These are phyloP conservation scores for Zelleria hepariella DNA, from an alignment of 2,888 invertebrate species.

Conservation along the genomic window DNA sequence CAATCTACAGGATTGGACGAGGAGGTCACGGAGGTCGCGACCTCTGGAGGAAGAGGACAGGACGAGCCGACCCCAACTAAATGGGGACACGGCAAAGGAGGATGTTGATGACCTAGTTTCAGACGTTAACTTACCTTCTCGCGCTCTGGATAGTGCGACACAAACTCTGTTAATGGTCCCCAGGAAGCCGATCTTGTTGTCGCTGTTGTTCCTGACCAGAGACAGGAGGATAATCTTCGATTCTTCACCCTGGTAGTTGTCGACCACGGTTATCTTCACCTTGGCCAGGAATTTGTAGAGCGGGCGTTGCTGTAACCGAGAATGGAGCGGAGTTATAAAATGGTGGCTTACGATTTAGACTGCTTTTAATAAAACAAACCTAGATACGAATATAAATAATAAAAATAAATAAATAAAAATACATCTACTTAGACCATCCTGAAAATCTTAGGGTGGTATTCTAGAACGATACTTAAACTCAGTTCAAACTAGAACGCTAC, in stretches of 20 bases:
- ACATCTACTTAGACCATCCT: no score
- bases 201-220: constrained; percentile 79
- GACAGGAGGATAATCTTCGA: constrained; percentile 83
- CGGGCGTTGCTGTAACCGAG: constrained; percentile 36
- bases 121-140: constrained; percentile 34
- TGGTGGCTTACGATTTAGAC: neutral
- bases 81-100: no score
- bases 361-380: neutral
- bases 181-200: constrained; percentile 79
- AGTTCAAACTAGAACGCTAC: no score
- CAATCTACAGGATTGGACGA: no score
- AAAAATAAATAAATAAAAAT: no score
- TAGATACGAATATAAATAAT: no score
- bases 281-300: constrained; percentile 43
- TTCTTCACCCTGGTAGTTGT: constrained; percentile 88
- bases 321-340: neutral
- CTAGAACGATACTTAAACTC: no score
- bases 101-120: no score
- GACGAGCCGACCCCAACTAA: no score
- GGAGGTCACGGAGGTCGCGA: no score
- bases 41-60: no score
- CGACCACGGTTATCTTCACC: constrained; percentile 78
- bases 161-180: constrained; percentile 79
- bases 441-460: no score
- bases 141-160: constrained; percentile 81